phyloP scores from a whole-genome alignment of 2,113 vertebrate species.

The Zosterops lateralis region DNA sequence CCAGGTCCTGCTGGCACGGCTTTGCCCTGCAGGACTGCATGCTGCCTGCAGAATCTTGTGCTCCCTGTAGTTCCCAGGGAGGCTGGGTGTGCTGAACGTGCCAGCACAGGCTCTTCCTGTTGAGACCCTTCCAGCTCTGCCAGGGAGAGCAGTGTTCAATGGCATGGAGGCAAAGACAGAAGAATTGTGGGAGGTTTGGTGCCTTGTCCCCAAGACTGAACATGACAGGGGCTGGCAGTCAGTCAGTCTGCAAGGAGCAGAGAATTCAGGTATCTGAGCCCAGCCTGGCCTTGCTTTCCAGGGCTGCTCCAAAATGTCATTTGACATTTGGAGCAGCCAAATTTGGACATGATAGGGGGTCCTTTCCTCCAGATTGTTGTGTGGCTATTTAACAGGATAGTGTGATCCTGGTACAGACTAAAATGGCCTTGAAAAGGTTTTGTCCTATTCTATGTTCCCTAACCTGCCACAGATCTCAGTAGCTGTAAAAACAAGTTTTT shows the following conservation, averaged over 20 bases:
- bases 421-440: neutral
- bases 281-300: neutral
- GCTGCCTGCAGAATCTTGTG: neutral
- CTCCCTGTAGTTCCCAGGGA: neutral
- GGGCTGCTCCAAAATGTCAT: neutral
- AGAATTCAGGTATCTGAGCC: neutral
- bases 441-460: neutral
- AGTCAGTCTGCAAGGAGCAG: neutral
- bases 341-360: neutral
- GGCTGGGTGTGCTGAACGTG: neutral
- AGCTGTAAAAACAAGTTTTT: conserved; percentile 40
- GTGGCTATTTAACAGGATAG: neutral
- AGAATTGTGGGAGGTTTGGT: neutral
- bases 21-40: fast-evolving
- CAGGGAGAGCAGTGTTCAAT: neutral
- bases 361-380: neutral
- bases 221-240: neutral
- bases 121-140: neutral
- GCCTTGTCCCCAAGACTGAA: neutral
- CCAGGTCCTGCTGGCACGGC: fast-evolving
- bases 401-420: neutral
- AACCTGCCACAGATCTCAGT: neutral
- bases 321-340: neutral
- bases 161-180: neutral
- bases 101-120: neutral